Conservation (phyloP, 2,888 invertebrate species). For the Dendrolimus pini region DNA sequence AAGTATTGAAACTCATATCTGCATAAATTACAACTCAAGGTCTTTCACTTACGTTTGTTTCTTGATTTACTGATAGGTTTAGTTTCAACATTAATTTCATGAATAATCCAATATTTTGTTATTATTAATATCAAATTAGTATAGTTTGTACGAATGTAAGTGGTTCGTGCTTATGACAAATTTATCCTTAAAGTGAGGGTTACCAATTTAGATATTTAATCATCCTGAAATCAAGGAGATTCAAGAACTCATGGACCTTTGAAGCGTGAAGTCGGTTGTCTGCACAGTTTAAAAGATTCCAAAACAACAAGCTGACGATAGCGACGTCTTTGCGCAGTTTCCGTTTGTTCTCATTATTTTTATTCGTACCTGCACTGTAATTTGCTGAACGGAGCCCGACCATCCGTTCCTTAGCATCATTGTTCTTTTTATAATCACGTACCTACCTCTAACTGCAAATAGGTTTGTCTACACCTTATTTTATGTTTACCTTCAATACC, state of each 20-base stretch:
- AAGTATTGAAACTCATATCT: conserved; percentile 5
- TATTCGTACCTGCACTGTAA: conserved; percentile 22
- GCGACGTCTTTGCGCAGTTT: conserved; percentile 17
- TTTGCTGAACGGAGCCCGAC: conserved; percentile 18
- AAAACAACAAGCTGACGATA: conserved; percentile 5
- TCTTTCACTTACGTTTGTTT: background rate
- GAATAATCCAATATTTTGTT: too few relatives aligned
- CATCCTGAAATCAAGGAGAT: too few relatives aligned
- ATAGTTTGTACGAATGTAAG: too few relatives aligned
- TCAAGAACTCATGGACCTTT: background rate
- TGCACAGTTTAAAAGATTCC: conserved; percentile 14
- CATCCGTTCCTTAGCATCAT: conserved; percentile 16
- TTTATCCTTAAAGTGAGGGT: too few relatives aligned
- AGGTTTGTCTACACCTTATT: conserved; percentile 9
- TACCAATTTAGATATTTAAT: too few relatives aligned
- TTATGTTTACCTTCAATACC: background rate
- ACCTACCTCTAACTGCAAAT: conserved; percentile 19
- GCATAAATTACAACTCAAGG: background rate
- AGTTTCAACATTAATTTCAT: too few relatives aligned
- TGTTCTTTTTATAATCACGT: conserved; percentile 17
- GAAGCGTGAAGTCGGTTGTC: conserved; percentile 7
- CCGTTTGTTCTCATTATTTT: conserved; percentile 29
- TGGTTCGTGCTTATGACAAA: too few relatives aligned
- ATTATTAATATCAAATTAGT: too few relatives aligned
- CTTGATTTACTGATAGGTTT: too few relatives aligned